Evolutionary conservation across 2,797 vertebrate species (phyloP).

Genomic region (Menidia menidia): DNA sequence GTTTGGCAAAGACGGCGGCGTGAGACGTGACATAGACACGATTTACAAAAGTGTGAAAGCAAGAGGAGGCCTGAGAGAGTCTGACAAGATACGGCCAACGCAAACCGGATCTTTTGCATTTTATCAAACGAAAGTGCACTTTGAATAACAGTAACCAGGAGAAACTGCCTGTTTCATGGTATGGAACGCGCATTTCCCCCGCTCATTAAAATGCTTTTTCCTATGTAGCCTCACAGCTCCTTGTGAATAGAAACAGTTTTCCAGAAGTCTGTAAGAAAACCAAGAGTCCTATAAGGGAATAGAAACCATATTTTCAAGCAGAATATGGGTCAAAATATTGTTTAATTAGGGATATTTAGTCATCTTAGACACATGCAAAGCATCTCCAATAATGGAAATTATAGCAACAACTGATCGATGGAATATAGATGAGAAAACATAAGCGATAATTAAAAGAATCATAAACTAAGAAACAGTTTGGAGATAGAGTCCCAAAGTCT

Average conservation of each 20-base stretch:
- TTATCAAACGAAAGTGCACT: conserved; percentile 4
- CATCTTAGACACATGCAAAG: no score
- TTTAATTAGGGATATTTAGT: no score
- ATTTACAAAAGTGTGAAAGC: neutral
- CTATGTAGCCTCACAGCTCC: neutral
- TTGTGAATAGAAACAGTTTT: neutral
- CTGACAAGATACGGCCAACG: neutral
- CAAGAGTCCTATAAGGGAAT: no score
- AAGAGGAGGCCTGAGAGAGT: conserved; percentile 7
- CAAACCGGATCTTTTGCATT: neutral
- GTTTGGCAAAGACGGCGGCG: conserved; percentile 9
- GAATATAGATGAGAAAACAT: neutral
- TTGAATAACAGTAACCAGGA: neutral
- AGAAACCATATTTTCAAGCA: no score
- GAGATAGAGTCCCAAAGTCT: conserved; percentile 1
- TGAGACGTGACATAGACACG: neutral
- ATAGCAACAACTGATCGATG: neutral
- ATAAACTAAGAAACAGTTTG: neutral
- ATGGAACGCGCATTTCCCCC: neutral
- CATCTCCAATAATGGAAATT: no score
- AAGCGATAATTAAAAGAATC: neutral
- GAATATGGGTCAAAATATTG: neutral
- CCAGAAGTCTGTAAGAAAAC: neutral
- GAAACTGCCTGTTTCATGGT: neutral
- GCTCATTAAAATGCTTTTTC: neutral